Evolutionary conservation across 2,113 vertebrate genomes (phyloP).

Genomic region (Potamarius usumacintae): DNA sequence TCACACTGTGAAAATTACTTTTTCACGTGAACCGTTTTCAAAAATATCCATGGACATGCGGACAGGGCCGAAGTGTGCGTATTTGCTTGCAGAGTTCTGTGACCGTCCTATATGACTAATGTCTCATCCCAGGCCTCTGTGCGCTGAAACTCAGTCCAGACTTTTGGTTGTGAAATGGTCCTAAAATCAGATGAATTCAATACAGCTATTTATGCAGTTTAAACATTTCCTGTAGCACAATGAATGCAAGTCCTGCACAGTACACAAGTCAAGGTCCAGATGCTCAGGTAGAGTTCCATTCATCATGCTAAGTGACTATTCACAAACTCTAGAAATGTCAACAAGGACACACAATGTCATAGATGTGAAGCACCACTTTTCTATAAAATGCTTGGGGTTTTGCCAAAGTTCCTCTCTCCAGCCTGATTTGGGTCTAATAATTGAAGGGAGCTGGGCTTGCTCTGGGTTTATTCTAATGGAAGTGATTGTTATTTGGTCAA

Average conservation of each 20-base stretch:
- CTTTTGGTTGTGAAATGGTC: neutral
- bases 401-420: neutral
- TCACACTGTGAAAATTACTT: neutral
- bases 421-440: neutral
- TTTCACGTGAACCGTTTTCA: neutral
- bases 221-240: neutral
- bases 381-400: neutral
- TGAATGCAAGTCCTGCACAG: constrained; percentile 16
- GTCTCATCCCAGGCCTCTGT: neutral
- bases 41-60: neutral
- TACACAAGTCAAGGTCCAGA: neutral
- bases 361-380: constrained; percentile 15
- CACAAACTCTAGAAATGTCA: constrained; percentile 1
- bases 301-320: neutral
- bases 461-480: neutral
- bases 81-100: neutral
- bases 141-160: neutral
- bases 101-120: neutral
- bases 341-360: neutral
- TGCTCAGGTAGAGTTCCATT: constrained; percentile 2
- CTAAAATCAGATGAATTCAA: constrained; percentile 11
- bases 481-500: neutral
- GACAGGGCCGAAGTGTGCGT: constrained; percentile 3
- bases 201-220: neutral
- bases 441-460: too few relatives aligned